Percentiles rank a stretch among this genome's conserved stretches.
These are phyloP conservation scores for Octonoba sinensis DNA, from an alignment of 2,888 invertebrate genomes.

Conservation along the genomic window DNA sequence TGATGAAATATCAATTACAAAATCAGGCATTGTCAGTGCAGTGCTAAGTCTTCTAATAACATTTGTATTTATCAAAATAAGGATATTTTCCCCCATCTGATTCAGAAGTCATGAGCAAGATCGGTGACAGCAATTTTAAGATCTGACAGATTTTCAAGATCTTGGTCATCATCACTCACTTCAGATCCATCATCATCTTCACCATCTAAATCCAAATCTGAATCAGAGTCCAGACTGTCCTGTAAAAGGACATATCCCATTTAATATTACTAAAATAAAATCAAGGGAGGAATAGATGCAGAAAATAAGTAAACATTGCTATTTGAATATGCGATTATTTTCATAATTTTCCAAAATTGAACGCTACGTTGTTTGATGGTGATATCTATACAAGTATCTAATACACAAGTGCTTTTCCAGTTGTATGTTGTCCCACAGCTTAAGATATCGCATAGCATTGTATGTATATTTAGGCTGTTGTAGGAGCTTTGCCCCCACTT, in stretches of 20 bases:
- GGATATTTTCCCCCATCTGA: too few species aligned
- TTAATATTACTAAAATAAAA: neutral
- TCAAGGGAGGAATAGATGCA: neutral
- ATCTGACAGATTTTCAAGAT: conserved; percentile 63
- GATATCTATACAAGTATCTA: neutral
- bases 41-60: too few species aligned
- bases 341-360: neutral
- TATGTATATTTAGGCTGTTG: too few species aligned
- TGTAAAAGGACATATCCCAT: neutral
- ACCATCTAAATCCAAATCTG: conserved; percentile 76
- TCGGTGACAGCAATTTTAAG: conserved; percentile 35
- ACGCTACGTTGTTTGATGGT: too few species aligned
- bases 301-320: neutral
- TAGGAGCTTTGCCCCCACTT: too few species aligned
- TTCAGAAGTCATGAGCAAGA: conserved; percentile 22
- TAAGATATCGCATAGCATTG: too few species aligned
- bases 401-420: too few species aligned
- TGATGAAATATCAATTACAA: too few species aligned
- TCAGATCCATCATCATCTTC: conserved; percentile 71
- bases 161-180: conserved; percentile 66
- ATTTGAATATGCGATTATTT: neutral
- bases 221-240: conserved; percentile 72
- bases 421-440: too few species aligned
- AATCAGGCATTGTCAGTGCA: too few species aligned
- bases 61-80: too few species aligned